Evolutionary conservation across 2,888 invertebrate genomes (phyloP), one percentile per base, ranked within the genome.

Genomic region (Yponomeuta plumbellus): DNA sequence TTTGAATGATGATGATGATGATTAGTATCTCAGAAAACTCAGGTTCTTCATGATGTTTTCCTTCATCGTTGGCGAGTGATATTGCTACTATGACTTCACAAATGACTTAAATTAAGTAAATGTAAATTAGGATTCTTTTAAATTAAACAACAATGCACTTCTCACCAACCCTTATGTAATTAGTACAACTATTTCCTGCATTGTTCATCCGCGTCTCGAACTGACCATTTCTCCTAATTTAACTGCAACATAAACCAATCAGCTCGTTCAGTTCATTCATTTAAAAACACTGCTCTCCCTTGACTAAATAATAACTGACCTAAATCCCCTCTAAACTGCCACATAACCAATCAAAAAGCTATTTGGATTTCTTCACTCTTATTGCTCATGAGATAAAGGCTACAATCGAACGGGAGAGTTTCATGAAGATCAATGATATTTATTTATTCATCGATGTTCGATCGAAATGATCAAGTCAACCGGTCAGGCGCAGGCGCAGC

Each of bases 401-500:
- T 1, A 52, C 13, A 52, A 17, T 52, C 44, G 44, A 52, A 17
- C 13, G 17, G 17, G 17, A 52, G 4, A 52, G 2, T 3, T 52
- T 17, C 17, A 52, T 52, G 44, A 52, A 52, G 44, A 17, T 52
- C 44, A 52, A 52, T 52, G 44, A 52, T 52, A 52, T 52, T 52
- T 52, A 39, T 52, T 52, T 52, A 52, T 52, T 52, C 44, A 52
- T 52, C 44, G 44, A 52, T 52, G 13, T 17, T 52, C 44, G 44
- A 52, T 52, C 44, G 44, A 52, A 52, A 52, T 52, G 17, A 52
- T 52, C 44, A 52, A 52, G 44, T 52, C 44, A 17, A 13, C 44
- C 44, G 44, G 44, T 44, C 44, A 52, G 44, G 5, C 44, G 44
- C 44, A 5, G 34, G 70, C 65, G 70, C 76, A 73, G 57, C 71